These are phyloP conservation scores for Rhopilema esculentum DNA, from an alignment of 30 jellyfish, hydroid and myxozoan species.

Conservation along the genomic window DNA sequence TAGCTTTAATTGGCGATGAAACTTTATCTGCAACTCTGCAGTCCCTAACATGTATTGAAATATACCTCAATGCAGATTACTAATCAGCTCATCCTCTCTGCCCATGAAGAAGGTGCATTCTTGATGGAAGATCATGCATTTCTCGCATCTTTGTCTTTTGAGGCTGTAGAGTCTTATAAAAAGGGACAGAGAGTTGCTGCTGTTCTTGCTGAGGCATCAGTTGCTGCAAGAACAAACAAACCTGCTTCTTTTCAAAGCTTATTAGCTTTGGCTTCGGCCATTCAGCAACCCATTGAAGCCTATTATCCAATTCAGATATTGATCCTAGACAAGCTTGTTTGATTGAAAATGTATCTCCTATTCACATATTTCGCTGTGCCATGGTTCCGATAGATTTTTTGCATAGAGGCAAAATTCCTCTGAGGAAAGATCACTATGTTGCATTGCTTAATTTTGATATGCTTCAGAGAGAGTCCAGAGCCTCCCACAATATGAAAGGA, in stretches of 20 bases:
- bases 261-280: constrained; percentile 46
- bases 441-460: too few species aligned
- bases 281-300: constrained; percentile 37
- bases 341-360: constrained; percentile 17
- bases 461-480: too few species aligned
- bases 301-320: constrained; percentile 36
- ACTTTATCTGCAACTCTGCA: constrained; percentile 15
- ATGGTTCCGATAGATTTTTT: constrained; percentile 26
- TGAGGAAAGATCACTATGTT: constrained; percentile 48
- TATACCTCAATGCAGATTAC: constrained; percentile 4
- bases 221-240: not conserved
- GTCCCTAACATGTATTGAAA: constrained; percentile 26
- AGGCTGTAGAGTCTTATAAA: constrained; percentile 4
- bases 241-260: constrained; percentile 34
- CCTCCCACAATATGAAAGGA: too few species aligned
- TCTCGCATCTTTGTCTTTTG: not conserved
- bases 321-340: not conserved
- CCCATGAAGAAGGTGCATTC: too few species aligned
- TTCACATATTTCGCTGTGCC: constrained; percentile 59
- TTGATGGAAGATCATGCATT: constrained; percentile 14
- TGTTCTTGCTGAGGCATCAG: constrained; percentile 6
- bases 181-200: constrained; percentile 20
- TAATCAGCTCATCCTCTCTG: constrained; percentile 40
- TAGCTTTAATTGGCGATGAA: constrained; percentile 60
- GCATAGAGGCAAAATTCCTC: not conserved